Percentiles rank a stretch among this genome's conserved stretches.
Conservation (phyloP, 2,888 invertebrate genomes). For the Penaeus monodon region DNA sequence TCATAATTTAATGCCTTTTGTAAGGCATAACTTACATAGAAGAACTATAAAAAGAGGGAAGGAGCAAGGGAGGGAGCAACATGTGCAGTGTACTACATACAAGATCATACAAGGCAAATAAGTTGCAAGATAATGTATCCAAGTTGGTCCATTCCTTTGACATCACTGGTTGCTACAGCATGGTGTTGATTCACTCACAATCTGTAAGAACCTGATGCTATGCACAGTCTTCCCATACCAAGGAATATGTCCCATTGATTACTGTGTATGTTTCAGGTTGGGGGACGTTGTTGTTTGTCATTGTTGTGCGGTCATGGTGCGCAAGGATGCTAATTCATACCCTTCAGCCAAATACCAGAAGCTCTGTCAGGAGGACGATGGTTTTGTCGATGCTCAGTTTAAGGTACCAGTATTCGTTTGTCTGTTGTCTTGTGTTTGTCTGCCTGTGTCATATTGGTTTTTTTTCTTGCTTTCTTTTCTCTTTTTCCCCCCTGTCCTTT, state of each 20-base stretch:
- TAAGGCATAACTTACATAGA: too few relatives aligned
- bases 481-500: neutral
- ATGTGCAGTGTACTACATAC: too few relatives aligned
- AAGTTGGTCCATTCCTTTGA: too few relatives aligned
- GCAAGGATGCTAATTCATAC: conserved; percentile 45
- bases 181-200: too few relatives aligned
- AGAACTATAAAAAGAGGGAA: too few relatives aligned
- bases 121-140: too few relatives aligned
- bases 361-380: conserved; percentile 64
- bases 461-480: neutral
- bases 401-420: conserved; percentile 45
- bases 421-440: neutral
- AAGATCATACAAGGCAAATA: too few relatives aligned
- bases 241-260: neutral
- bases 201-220: too few relatives aligned
- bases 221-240: too few relatives aligned
- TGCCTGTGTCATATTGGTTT: neutral
- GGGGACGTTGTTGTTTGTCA: conserved; percentile 14
- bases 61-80: too few relatives aligned
- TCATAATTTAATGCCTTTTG: too few relatives aligned
- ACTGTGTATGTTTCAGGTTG: conserved; percentile 14
- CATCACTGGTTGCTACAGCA: too few relatives aligned
- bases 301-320: conserved; percentile 38
- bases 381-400: conserved; percentile 64
- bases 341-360: conserved; percentile 47